Conservation (phyloP, 1,140 invertebrate species). For the Galleria mellonella region DNA sequence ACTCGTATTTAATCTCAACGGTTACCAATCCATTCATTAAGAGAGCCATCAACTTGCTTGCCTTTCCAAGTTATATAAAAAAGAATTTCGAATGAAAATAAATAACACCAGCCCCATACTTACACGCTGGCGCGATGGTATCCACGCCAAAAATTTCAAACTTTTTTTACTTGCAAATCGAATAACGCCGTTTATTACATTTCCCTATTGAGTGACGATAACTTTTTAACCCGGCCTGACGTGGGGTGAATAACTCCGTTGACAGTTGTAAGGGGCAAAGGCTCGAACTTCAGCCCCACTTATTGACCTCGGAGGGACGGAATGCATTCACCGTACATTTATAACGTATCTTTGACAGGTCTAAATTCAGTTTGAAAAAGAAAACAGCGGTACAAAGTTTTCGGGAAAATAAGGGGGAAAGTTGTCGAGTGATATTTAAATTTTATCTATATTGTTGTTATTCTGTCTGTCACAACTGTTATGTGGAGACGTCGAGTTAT, state of each 20-base stretch:
- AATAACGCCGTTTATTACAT: slow-evolving; percentile 36
- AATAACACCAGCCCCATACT: too few relatives aligned
- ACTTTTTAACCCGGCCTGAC: slow-evolving; percentile 59
- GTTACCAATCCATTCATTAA: too few relatives aligned
- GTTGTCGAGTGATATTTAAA: background rate
- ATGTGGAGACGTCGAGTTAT: too few relatives aligned
- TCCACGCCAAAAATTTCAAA: too few relatives aligned
- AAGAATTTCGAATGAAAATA: too few relatives aligned
- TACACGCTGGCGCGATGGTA: too few relatives aligned
- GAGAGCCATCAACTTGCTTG: too few relatives aligned
- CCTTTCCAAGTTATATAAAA: too few relatives aligned
- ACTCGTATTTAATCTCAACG: too few relatives aligned
- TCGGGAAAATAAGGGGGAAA: slow-evolving; percentile 10
- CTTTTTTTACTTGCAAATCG: slow-evolving; percentile 1
- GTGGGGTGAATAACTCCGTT: slow-evolving; percentile 55
- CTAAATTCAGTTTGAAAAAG: slow-evolving; percentile 22
- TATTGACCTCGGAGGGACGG: slow-evolving; percentile 43
- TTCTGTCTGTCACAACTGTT: too few relatives aligned
- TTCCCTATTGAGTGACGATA: slow-evolving; percentile 43
- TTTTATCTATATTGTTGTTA: too few relatives aligned
- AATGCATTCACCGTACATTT: slow-evolving; percentile 31
- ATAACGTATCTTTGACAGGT: slow-evolving; percentile 22
- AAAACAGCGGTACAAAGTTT: slow-evolving; percentile 23
- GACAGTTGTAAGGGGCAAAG: slow-evolving; percentile 51
- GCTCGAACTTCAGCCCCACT: slow-evolving; percentile 37